Base-by-base conservation (phyloP, 2,888 invertebrate species). In the Erynnis tages region DNA sequence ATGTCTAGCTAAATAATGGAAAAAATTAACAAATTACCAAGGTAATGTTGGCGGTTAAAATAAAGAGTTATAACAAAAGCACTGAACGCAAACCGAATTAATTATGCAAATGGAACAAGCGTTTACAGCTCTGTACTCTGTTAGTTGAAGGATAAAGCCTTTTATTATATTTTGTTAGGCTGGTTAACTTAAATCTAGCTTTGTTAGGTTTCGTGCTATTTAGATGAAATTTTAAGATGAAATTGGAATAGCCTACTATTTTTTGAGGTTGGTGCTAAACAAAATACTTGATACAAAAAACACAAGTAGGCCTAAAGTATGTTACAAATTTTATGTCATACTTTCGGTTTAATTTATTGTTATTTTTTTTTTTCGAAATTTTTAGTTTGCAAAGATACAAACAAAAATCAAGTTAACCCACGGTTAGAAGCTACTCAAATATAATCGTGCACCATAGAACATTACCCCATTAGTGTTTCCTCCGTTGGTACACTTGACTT, bases 401-500 rank as follows among this genome's bases (percentile, higher is more conserved):
- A 4, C 3, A 27, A 27, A 27, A 27, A 27, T 5, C 6, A 27
- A n/a, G 8, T 2, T 5, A 7, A 27, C 7, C 27, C 2, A 7
- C 8, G 27, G 30, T 30, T 4, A 2, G 2, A 8, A 11, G 11
- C 13, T 13, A 32, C 6, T 13, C 6, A 44, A 30, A 19, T 11
- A 21, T 32, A 19, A 29, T 34, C 35, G n/a, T 38, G 19, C n/a
- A 13, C 37, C 19, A 27, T 46, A 19, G 19, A 47, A 38, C 29
- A 19, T 17, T 37, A 46, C 25, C 35, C 45, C 45, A 46, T 46
- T 46, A 37, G 7, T 13, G 29, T 38, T 37, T 17, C 37, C 47
- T 29, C 29, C 19, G 29, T 29, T 21, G 37, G 29, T n/a, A 38
- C 47, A 38, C 47, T 47, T 38, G 47, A 47, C 37, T 47, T 47